Conservation (phyloP, 2,113 vertebrate species). For the Podilymbus podiceps region DNA sequence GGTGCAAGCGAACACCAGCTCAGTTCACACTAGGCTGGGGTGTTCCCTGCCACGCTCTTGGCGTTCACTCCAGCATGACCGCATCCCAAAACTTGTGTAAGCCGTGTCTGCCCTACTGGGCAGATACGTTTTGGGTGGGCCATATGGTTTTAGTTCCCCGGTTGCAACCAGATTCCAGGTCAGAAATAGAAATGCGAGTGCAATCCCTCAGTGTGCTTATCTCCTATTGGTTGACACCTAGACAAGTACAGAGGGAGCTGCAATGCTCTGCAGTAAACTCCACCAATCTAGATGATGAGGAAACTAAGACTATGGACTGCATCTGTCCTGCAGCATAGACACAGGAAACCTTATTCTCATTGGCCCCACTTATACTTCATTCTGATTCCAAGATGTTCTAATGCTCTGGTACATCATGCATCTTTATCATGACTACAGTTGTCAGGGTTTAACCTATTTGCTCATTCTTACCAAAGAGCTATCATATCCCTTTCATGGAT, state of each 20-base stretch:
- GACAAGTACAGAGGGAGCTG: neutral
- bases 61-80: accelerated
- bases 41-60: accelerated
- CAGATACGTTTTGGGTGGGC: neutral
- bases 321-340: neutral
- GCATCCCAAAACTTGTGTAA: neutral
- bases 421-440: neutral
- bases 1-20: accelerated
- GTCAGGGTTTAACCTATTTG: neutral
- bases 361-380: neutral
- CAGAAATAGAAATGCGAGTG: neutral
- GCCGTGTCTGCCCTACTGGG: no score
- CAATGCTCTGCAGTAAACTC: neutral
- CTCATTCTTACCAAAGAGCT: neutral
- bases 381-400: neutral
- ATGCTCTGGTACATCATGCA: neutral
- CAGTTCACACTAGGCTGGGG: neutral
- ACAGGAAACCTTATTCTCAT: neutral
- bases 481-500: neutral
- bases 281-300: neutral
- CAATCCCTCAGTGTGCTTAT: neutral
- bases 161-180: neutral
- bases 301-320: neutral
- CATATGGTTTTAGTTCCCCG: neutral
- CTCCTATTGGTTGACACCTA: neutral